A percentile compares a stretch with the other conserved stretches of the same genome.
These are phyloP conservation scores for Macaria liturata DNA, from an alignment of 2,888 invertebrate genomes.

Conservation along the genomic window DNA sequence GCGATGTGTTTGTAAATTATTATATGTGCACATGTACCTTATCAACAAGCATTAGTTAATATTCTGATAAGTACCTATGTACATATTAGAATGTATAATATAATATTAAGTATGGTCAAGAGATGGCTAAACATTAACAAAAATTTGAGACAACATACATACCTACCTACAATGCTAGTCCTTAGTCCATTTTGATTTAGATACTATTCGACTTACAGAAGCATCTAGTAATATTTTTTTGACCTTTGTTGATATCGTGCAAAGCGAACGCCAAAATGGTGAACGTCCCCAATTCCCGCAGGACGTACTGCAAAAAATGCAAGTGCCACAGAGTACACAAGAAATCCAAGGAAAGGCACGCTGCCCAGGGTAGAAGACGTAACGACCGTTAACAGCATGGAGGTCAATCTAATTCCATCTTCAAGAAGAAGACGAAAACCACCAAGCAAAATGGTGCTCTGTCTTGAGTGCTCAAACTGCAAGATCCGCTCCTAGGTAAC, in stretches of 20 bases:
- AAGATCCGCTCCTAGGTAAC: slow-evolving; percentile 99
- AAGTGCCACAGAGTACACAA: slow-evolving; percentile 99
- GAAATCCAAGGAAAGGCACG: slow-evolving; percentile 99
- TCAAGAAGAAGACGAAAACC: slow-evolving; percentile 99
- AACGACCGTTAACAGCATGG: slow-evolving; percentile 99
- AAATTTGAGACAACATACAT: too few species aligned
- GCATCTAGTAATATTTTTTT: slow-evolving; percentile 47
- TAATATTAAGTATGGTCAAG: too few species aligned
- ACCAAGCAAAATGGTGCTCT: slow-evolving; percentile 99
- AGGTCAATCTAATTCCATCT: slow-evolving; percentile 99
- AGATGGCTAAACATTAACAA: too few species aligned
- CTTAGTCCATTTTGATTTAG: too few species aligned
- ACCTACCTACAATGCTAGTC: too few species aligned
- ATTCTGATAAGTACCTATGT: too few species aligned
- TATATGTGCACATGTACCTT: too few species aligned
- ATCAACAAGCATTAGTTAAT: too few species aligned
- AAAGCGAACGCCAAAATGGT: slow-evolving; percentile 63
- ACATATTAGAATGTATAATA: too few species aligned
- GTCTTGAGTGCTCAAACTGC: slow-evolving; percentile 99
- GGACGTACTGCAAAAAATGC: slow-evolving; percentile 99
- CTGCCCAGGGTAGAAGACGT: slow-evolving; percentile 98
- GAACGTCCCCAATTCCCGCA: too few species aligned
- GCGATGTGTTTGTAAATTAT: not conserved
- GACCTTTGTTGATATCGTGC: slow-evolving; percentile 66
- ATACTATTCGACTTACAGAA: too few species aligned